phyloP scores from a whole-genome alignment of 2,797 vertebrate species.

The Oryzias sinensis region DNA sequence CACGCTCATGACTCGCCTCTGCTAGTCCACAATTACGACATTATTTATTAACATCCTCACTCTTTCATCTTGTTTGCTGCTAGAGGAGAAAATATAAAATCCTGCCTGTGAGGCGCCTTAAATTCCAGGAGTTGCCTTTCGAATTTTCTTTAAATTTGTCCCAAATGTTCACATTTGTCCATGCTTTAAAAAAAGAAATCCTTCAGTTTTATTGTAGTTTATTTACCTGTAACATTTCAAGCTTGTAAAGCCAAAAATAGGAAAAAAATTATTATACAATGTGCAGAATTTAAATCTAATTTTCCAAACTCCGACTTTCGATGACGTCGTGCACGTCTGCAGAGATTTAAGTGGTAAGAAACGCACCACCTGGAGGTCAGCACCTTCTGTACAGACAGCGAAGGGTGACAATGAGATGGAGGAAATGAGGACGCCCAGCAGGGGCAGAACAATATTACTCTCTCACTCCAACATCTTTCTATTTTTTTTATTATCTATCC shows the following conservation, averaged over 20 bases:
- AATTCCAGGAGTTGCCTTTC: neutral
- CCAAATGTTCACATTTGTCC: no score
- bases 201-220: neutral
- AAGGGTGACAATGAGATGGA: conserved; percentile 37
- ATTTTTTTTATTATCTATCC: conserved; percentile 27
- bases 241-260: neutral
- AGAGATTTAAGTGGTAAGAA: conserved; percentile 34
- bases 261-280: neutral
- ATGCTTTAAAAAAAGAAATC: no score
- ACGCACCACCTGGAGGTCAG: conserved; percentile 51
- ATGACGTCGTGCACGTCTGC: conserved; percentile 21
- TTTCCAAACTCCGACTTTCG: conserved; percentile 18
- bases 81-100: conserved; percentile 32
- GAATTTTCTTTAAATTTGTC: neutral
- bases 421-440: conserved; percentile 39
- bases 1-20: conserved; percentile 42
- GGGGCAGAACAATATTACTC: conserved; percentile 20
- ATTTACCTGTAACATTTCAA: conserved; percentile 2
- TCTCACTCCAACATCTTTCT: conserved; percentile 21
- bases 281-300: neutral
- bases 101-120: conserved; percentile 7
- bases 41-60: conserved; percentile 60
- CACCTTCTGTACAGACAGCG: conserved; percentile 40
- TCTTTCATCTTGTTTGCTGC: conserved; percentile 41
- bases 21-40: conserved; percentile 53